A percentile compares a stretch with the other conserved stretches of the same genome.
These are phyloP conservation scores for Sphyrna mokarran DNA, from an alignment of 2,113 vertebrate genomes.

Conservation along the genomic window DNA sequence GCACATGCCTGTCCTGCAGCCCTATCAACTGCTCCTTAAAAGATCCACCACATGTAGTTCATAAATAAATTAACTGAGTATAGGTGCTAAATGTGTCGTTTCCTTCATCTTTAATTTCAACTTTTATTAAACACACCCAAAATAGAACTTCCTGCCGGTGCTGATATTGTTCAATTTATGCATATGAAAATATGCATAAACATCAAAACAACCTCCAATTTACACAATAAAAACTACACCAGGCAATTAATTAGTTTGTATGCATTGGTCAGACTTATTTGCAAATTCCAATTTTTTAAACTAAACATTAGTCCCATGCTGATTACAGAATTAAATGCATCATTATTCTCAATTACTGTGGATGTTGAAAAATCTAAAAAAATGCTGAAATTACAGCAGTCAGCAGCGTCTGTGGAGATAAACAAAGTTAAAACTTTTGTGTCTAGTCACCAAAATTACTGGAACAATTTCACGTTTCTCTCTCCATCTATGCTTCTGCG, in stretches of 20 bases:
- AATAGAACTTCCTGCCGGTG: not conserved
- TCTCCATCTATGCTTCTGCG: not conserved
- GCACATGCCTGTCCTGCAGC: too few species aligned
- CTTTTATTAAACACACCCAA: not conserved
- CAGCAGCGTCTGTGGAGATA: too few species aligned
- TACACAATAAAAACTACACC: not conserved
- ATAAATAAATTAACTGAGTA: not conserved
- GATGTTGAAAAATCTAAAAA: not conserved
- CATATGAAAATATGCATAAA: not conserved
- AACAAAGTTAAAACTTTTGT: not conserved
- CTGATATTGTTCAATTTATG: not conserved
- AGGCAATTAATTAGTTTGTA: not conserved
- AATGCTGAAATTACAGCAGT: not conserved
- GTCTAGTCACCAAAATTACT: not conserved
- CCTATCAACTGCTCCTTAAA: too few species aligned
- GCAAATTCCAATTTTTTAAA: not conserved
- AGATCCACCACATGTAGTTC: not conserved
- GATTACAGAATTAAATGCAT: not conserved
- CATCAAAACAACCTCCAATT: not conserved
- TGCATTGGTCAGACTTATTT: not conserved
- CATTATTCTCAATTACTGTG: not conserved
- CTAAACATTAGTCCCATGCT: not conserved
- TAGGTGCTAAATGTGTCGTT: not conserved
- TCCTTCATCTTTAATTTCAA: not conserved
- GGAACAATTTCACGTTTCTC: not conserved